phyloP scores from a whole-genome alignment of 2,888 invertebrate species.

The Lamellibrachia columna region DNA sequence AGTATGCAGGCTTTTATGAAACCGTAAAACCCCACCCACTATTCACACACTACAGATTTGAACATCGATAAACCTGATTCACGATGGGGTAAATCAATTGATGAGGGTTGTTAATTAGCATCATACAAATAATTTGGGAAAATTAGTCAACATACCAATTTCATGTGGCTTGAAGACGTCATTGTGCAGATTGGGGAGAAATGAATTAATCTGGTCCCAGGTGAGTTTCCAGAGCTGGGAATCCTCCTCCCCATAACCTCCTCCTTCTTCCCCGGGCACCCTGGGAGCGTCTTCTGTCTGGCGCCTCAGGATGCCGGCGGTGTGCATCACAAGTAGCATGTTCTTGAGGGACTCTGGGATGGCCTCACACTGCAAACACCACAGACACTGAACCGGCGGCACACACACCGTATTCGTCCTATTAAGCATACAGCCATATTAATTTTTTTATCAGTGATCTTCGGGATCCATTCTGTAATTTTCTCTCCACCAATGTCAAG shows the following conservation, averaged over 20 bases:
- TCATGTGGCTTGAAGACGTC: slow-evolving; percentile 70
- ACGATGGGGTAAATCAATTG: too few relatives aligned
- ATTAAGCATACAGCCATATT: too few relatives aligned
- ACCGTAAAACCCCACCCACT: too few relatives aligned
- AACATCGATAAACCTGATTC: too few relatives aligned
- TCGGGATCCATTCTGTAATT: too few relatives aligned
- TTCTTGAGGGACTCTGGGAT: slow-evolving; percentile 98
- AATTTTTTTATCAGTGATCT: too few relatives aligned
- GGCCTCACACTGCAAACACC: slow-evolving; percentile 79
- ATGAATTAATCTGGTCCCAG: slow-evolving; percentile 89
- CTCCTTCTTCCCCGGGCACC: neutral
- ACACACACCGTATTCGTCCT: too few relatives aligned
- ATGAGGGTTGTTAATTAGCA: too few relatives aligned
- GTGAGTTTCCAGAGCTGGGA: slow-evolving; percentile 88
- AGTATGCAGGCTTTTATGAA: too few relatives aligned
- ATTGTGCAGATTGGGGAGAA: slow-evolving; percentile 84
- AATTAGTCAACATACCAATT: slow-evolving; percentile 27
- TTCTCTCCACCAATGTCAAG: too few relatives aligned
- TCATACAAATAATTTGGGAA: neutral
- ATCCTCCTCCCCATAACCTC: slow-evolving; percentile 38
- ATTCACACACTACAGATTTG: too few relatives aligned
- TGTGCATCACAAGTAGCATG: slow-evolving; percentile 97
- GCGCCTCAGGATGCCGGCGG: slow-evolving; percentile 77
- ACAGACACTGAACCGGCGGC: too few relatives aligned
- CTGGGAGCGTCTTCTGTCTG: neutral